Evolutionary conservation across 2,113 vertebrate species (phyloP).

Genomic region (Xenopus tropicalis): DNA sequence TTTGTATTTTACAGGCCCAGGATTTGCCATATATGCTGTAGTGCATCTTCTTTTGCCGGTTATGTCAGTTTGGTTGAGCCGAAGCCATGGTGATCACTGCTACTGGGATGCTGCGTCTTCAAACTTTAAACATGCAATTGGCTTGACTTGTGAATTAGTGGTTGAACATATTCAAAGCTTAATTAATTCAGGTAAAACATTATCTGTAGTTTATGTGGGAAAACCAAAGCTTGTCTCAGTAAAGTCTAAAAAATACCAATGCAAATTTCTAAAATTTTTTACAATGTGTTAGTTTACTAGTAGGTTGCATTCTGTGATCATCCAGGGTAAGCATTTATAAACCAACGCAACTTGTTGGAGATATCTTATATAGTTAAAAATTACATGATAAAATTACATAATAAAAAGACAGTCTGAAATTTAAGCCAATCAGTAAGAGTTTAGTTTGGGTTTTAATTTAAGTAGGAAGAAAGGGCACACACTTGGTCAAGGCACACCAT

Average conservation of each 20-base stretch:
- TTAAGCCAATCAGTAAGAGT: too few species aligned
- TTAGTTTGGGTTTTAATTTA: too few species aligned
- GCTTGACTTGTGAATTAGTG: slow-evolving; percentile 91
- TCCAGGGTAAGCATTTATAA: too few species aligned
- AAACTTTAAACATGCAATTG: slow-evolving; percentile 97
- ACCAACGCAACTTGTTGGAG: too few species aligned
- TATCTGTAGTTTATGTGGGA: neutral
- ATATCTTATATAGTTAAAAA: too few species aligned
- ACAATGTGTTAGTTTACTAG: neutral
- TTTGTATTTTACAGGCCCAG: slow-evolving; percentile 73
- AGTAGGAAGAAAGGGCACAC: too few species aligned
- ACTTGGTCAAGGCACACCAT: too few species aligned
- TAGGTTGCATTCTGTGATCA: too few species aligned
- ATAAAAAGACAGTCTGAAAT: too few species aligned
- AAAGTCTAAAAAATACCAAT: neutral
- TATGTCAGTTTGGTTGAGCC: slow-evolving; percentile 92
- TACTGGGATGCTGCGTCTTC: slow-evolving; percentile 93
- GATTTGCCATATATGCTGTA: slow-evolving; percentile 92
- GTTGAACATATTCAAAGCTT: slow-evolving; percentile 94
- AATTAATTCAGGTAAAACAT: slow-evolving; percentile 78
- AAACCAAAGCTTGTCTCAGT: neutral
- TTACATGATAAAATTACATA: too few species aligned
- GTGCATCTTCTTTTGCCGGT: slow-evolving; percentile 94
- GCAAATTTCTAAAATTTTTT: neutral
- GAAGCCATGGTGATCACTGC: slow-evolving; percentile 88